Percentiles rank a stretch among this genome's conserved stretches.
Evolutionary conservation across 2,888 invertebrate genomes (phyloP).

Genomic region (Ennomos quercinarius): DNA sequence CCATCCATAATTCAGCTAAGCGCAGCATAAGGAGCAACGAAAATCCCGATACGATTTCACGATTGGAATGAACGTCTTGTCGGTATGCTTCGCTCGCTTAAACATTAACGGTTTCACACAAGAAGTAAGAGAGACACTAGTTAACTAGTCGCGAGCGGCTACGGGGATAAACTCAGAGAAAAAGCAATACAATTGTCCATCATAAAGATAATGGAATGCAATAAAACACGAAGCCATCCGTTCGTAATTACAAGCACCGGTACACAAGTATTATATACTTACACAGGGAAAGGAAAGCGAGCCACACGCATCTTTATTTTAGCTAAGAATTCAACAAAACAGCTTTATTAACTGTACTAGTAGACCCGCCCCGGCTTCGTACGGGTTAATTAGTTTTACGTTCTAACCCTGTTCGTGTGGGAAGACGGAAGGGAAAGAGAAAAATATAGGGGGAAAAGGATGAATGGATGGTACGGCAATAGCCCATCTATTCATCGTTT

Average conservation of each 20-base stretch:
- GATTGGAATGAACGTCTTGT: not conserved
- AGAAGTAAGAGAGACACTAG: not conserved
- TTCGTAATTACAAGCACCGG: constrained; percentile 9
- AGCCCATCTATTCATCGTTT: no score
- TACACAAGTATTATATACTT: not conserved
- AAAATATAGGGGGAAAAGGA: no score
- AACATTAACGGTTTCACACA: not conserved
- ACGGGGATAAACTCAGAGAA: constrained; percentile 3
- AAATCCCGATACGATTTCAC: constrained; percentile 19
- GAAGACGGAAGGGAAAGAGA: no score
- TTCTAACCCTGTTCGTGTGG: no score
- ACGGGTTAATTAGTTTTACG: no score
- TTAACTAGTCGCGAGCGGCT: not conserved
- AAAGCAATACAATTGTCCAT: constrained; percentile 5
- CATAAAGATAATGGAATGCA: constrained; percentile 17
- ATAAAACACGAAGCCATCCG: constrained; percentile 18
- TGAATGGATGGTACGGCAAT: no score
- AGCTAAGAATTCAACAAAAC: no score
- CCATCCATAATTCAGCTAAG: constrained; percentile 2
- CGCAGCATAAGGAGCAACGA: not conserved
- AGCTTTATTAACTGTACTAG: no score
- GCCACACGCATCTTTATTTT: constrained; percentile 17
- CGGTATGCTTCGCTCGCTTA: not conserved
- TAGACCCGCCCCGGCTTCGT: no score
- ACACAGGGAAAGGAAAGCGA: constrained; percentile 22